These are phyloP conservation scores for Molorchus minor DNA, from an alignment of 2,888 invertebrate genomes.

Conservation along the genomic window DNA sequence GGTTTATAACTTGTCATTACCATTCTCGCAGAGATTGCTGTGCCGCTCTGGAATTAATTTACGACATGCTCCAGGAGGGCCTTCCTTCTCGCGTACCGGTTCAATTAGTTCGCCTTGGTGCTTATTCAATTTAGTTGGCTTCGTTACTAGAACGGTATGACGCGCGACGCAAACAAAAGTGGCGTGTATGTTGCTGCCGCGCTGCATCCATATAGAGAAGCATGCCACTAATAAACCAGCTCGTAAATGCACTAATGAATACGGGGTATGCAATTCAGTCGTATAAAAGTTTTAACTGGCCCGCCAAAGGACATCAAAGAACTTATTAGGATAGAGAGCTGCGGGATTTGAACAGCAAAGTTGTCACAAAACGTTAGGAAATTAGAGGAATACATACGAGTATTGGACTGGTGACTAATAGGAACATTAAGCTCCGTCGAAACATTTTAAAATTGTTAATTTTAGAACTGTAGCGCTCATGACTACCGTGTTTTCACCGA, in stretches of 20 bases:
- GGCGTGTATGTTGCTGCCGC: constrained; percentile 1
- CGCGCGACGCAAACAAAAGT: constrained; percentile 2
- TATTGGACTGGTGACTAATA: no score
- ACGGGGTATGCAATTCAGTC: background rate
- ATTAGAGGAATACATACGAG: no score
- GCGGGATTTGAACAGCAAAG: no score
- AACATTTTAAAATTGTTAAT: no score
- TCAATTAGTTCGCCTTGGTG: constrained; percentile 49
- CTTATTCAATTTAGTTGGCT: constrained; percentile 38
- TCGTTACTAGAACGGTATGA: constrained; percentile 20
- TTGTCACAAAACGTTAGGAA: no score
- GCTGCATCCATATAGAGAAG: constrained; percentile 20
- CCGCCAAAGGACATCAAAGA: constrained; percentile 15
- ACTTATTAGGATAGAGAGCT: no score
- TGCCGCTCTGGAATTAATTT: constrained; percentile 54
- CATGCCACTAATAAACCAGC: constrained; percentile 16
- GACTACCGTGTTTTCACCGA: no score
- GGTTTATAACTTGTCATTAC: constrained; percentile 63
- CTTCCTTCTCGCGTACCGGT: constrained; percentile 50
- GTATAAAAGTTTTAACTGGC: constrained; percentile 8
- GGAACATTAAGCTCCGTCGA: no score
- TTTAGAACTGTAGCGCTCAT: no score
- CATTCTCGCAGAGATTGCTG: constrained; percentile 59
- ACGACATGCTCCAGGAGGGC: constrained; percentile 51
- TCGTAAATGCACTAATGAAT: constrained; percentile 19